phyloP scores from a whole-genome alignment of 2,888 invertebrate genomes.

The Cerceris ruficornis region DNA sequence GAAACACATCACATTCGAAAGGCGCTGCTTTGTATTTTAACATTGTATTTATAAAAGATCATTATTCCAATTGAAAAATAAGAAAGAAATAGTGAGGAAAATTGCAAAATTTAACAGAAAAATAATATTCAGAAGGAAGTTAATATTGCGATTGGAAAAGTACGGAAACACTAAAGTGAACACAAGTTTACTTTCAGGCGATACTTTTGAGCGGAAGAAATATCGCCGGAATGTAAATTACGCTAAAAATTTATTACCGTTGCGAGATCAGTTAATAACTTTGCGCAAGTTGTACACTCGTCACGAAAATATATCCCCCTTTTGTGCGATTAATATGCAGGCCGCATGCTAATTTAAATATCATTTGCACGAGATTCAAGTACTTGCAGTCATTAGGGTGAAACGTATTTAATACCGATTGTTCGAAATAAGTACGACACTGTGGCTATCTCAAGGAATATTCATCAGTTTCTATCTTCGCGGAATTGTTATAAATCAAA shows the following conservation, averaged over 20 bases:
- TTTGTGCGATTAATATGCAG: conserved; percentile 61
- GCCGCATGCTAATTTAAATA: conserved; percentile 64
- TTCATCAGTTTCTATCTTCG: too few species aligned
- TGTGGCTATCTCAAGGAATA: neutral
- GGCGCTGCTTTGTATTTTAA: too few species aligned
- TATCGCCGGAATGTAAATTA: conserved; percentile 18
- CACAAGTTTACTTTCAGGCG: neutral
- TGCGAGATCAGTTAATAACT: conserved; percentile 47
- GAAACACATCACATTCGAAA: too few species aligned
- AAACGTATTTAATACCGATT: conserved; percentile 66
- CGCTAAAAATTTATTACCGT: conserved; percentile 44
- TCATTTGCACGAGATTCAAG: conserved; percentile 61
- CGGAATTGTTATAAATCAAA: too few species aligned
- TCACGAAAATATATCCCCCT: conserved; percentile 41
- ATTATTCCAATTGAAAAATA: too few species aligned
- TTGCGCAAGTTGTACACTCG: conserved; percentile 46
- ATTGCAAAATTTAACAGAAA: too few species aligned
- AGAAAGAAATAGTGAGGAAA: too few species aligned
- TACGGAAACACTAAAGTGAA: too few species aligned
- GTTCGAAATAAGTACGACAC: conserved; percentile 43
- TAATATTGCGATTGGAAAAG: too few species aligned
- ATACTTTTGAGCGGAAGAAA: neutral
- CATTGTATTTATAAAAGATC: too few species aligned
- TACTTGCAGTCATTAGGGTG: conserved; percentile 58
- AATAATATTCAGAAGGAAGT: too few species aligned